A percentile compares a stretch with the other conserved stretches of the same genome.
Evolutionary conservation across 2,888 invertebrate species (phyloP).

Genomic region (Campoplex capitator): DNA sequence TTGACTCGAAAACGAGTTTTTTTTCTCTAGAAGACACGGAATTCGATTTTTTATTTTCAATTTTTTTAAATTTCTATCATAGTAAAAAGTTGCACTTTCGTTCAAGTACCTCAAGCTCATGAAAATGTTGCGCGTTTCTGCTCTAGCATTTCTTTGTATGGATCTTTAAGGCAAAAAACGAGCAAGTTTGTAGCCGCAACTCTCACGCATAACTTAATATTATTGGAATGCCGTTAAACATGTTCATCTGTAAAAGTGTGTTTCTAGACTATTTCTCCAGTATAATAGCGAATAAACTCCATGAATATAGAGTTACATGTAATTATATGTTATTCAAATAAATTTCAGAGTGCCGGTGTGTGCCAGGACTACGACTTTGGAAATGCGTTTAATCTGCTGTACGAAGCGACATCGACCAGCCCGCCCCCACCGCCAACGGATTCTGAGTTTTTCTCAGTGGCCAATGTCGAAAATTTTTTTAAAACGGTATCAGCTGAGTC

Average conservation of each 20-base stretch:
- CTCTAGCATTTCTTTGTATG: background rate
- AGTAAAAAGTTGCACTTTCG: background rate
- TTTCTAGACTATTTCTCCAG: background rate
- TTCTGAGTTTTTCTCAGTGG: no score
- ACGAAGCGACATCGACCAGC: no score
- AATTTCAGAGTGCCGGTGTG: background rate
- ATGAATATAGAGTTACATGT: background rate
- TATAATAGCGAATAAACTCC: background rate
- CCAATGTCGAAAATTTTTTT: no score
- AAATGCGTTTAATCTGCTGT: no score
- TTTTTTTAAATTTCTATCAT: background rate
- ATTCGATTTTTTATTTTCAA: background rate
- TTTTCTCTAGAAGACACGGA: background rate
- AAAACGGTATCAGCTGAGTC: no score
- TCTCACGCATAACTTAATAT: no score
- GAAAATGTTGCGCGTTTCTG: background rate
- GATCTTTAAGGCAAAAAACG: no score
- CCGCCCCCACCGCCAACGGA: no score
- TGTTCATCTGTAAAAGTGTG: background rate
- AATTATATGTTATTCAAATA: background rate
- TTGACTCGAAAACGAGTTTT: background rate
- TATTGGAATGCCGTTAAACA: background rate
- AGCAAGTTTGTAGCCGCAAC: no score
- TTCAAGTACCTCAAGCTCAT: background rate
- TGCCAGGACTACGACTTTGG: no score